phyloP scores from a whole-genome alignment of 2,797 vertebrate species.

The Pantherophis alleghaniensis region DNA sequence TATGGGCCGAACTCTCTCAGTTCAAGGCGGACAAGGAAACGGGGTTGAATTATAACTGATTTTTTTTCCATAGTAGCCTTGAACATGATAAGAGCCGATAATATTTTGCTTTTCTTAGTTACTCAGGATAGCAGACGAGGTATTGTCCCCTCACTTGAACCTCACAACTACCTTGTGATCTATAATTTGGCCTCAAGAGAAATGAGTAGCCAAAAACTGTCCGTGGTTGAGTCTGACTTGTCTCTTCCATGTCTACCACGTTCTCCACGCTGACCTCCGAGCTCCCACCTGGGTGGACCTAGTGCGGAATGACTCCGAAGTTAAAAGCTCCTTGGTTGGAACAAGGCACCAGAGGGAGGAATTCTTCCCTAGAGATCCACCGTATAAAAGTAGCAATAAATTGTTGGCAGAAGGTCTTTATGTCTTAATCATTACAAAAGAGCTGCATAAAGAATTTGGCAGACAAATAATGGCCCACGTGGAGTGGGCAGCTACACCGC shows the following conservation, averaged over 20 bases:
- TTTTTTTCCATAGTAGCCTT: neutral
- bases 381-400: neutral
- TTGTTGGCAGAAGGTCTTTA: neutral
- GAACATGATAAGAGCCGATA: neutral
- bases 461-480: neutral
- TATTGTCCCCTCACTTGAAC: neutral
- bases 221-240: neutral
- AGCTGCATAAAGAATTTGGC: neutral
- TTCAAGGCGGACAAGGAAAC: neutral
- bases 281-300: neutral
- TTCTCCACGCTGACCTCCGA: neutral
- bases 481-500: neutral
- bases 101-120: neutral
- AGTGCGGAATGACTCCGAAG: neutral
- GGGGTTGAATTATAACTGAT: neutral
- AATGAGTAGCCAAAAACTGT: neutral
- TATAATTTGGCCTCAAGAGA: neutral
- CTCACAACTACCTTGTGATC: neutral
- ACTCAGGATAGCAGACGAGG: neutral
- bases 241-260: fast-evolving
- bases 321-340: neutral
- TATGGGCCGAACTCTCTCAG: neutral
- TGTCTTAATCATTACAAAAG: neutral
- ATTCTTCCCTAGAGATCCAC: neutral
- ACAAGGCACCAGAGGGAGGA: neutral